These are phyloP conservation scores for Stercorarius parasiticus DNA, from an alignment of 2,113 vertebrate species.

Conservation along the genomic window DNA sequence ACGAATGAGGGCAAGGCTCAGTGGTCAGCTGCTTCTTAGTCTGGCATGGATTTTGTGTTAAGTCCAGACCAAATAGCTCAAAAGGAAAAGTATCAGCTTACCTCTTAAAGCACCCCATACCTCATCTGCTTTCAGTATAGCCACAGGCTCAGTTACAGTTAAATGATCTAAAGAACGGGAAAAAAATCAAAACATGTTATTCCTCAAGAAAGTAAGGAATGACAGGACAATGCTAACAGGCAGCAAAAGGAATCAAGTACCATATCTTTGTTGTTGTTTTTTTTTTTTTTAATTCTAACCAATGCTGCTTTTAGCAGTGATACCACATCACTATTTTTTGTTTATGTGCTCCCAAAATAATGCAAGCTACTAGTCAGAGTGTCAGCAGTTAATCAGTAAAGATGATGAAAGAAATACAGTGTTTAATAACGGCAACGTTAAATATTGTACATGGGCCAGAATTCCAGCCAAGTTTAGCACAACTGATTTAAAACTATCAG, in stretches of 20 bases:
- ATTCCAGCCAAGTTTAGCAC: not conserved
- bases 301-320: not conserved
- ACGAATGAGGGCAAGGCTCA: not conserved
- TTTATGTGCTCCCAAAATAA: not conserved
- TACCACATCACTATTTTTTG: not conserved
- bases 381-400: not conserved
- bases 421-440: not conserved
- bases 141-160: constrained; percentile 73
- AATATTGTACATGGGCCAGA: not conserved
- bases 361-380: not conserved
- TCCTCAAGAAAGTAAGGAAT: not conserved
- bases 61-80: not conserved
- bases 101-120: constrained; percentile 95
- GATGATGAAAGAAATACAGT: not conserved
- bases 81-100: constrained; percentile 51
- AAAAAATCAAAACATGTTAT: not conserved
- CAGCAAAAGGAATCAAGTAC: not conserved
- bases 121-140: constrained; percentile 83
- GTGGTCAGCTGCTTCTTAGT: not conserved
- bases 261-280: not conserved
- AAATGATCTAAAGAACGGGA: constrained; percentile 81
- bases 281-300: not conserved
- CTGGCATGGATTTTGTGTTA: not conserved
- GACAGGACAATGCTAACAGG: not conserved
- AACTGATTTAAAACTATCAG: not conserved